A percentile compares a stretch with the other conserved stretches of the same genome.
phyloP scores from a whole-genome alignment of 1,140 invertebrate genomes.

The Stegodyphus dumicola region DNA sequence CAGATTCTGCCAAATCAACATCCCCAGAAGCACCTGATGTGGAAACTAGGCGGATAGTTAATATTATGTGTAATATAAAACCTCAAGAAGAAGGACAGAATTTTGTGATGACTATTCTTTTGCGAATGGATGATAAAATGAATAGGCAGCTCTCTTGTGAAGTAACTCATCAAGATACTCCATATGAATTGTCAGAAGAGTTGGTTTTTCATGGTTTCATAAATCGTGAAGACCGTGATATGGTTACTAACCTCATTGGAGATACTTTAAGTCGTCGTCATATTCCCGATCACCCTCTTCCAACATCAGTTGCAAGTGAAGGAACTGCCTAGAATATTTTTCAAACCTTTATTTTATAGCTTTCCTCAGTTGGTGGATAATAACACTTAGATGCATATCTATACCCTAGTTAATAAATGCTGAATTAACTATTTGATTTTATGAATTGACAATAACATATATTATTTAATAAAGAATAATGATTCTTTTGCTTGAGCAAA shows the following conservation, averaged over 20 bases:
- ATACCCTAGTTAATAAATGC: neutral
- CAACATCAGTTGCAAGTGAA: slow-evolving; percentile 8
- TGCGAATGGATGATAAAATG: slow-evolving; percentile 99
- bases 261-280: slow-evolving; percentile 60
- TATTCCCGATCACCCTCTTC: slow-evolving; percentile 38
- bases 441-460: too few relatives aligned
- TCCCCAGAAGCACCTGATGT: slow-evolving; percentile 67
- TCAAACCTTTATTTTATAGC: too few relatives aligned
- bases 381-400: too few relatives aligned
- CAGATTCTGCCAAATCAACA: slow-evolving; percentile 60
- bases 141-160: slow-evolving; percentile 96
- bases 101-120: slow-evolving; percentile 82
- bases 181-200: slow-evolving; percentile 86
- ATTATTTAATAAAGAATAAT: too few relatives aligned
- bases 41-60: slow-evolving; percentile 83
- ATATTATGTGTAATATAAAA: slow-evolving; percentile 95
- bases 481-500: too few relatives aligned
- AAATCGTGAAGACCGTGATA: slow-evolving; percentile 75
- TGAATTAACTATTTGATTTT: neutral
- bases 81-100: slow-evolving; percentile 73
- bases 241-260: slow-evolving; percentile 61
- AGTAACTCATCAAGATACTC: slow-evolving; percentile 85
- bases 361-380: too few relatives aligned
- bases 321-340: neutral
- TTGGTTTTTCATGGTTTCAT: slow-evolving; percentile 97